These are phyloP conservation scores for Caenorhabditis sp. DNA, from an alignment of 2,888 invertebrate genomes.

Conservation along the genomic window DNA sequence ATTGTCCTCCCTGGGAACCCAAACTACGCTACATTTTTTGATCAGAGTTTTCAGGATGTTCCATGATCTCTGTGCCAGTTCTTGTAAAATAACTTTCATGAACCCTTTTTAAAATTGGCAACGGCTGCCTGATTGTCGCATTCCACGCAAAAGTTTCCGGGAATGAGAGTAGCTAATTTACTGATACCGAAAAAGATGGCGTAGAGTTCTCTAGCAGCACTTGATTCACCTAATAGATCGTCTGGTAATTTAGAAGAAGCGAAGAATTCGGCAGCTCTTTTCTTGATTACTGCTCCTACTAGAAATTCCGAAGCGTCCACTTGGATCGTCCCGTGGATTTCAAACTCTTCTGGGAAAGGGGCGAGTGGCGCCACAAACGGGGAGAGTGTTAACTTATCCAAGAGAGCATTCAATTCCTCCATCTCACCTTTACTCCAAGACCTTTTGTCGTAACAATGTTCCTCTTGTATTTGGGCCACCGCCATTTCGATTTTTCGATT, in stretches of 20 bases:
- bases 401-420: too few species aligned
- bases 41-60: neutral
- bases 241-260: too few species aligned
- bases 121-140: neutral
- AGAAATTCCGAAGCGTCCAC: neutral
- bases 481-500: too few species aligned
- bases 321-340: neutral
- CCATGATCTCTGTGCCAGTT: neutral
- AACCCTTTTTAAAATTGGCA: neutral
- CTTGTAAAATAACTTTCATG: neutral
- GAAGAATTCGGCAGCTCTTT: too few species aligned
- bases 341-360: too few species aligned
- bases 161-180: neutral
- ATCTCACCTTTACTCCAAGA: too few species aligned
- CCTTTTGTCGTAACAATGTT: too few species aligned
- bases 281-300: neutral
- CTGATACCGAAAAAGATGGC: neutral
- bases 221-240: neutral
- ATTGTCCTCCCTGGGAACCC: neutral
- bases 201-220: neutral
- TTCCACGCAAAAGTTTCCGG: neutral
- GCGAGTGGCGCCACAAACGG: too few species aligned
- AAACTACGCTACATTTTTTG: neutral
- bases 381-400: too few species aligned
- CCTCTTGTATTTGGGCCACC: too few species aligned